Percentiles rank a stretch among this genome's conserved stretches.
These are phyloP conservation scores for Iguana delicatissima DNA, from an alignment of 2,797 vertebrate species.

Conservation along the genomic window DNA sequence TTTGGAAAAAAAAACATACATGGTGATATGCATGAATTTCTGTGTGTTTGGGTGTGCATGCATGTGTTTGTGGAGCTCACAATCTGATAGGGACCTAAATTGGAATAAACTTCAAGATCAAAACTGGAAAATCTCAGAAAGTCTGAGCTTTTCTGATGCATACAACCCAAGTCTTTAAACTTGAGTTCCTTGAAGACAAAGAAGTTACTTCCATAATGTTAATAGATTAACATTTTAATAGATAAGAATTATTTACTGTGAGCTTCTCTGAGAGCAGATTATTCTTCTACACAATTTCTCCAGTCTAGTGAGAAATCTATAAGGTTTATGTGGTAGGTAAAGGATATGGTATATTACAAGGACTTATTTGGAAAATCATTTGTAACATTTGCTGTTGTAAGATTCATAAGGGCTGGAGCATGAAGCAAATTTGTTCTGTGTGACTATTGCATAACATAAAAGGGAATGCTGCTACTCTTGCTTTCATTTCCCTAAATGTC, in stretches of 20 bases:
- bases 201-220: not conserved
- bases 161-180: not conserved
- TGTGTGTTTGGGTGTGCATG: no score
- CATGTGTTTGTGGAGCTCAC: no score
- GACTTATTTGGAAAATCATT: not conserved
- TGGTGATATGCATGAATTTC: no score
- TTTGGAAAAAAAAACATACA: no score
- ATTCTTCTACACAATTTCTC: not conserved
- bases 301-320: not conserved
- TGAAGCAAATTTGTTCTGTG: not conserved
- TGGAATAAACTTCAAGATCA: no score
- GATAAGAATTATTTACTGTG: not conserved
- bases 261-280: not conserved
- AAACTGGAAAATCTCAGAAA: no score
- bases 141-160: no score
- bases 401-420: not conserved
- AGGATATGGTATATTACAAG: not conserved
- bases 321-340: not conserved
- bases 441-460: not conserved
- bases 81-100: no score
- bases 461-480: not conserved
- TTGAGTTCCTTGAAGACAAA: not conserved
- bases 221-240: not conserved
- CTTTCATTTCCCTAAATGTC: not conserved
- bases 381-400: conserved; percentile 9